These are phyloP conservation scores for Cryptophagus acutangulus DNA, from an alignment of 2,888 invertebrate genomes.

Conservation along the genomic window DNA sequence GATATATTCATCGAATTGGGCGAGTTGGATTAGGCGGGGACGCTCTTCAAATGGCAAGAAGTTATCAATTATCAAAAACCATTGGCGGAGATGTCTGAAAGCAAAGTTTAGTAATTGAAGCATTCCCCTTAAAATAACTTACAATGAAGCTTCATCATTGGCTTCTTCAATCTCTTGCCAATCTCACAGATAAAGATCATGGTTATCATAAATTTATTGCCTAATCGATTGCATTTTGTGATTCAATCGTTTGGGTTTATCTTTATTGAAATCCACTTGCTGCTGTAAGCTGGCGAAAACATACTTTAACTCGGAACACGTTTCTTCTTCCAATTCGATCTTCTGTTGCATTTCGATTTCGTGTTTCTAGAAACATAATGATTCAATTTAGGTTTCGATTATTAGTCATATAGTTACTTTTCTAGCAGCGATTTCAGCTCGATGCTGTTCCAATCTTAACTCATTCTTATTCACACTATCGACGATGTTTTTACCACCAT, in stretches of 20 bases:
- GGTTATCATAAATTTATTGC: conserved; percentile 75
- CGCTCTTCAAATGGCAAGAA: conserved; percentile 83
- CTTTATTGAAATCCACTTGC: conserved; percentile 94
- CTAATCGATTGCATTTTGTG: conserved; percentile 70
- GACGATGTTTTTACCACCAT: conserved; percentile 90
- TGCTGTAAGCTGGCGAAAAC: conserved; percentile 91
- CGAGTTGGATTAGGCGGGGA: conserved; percentile 65
- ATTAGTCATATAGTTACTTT: conserved; percentile 51
- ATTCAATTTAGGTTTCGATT: conserved; percentile 2
- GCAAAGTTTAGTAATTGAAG: conserved; percentile 16
- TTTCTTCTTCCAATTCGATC: conserved; percentile 90
- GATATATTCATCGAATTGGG: conserved; percentile 76
- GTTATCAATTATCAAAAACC: conserved; percentile 82
- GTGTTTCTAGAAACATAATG: conserved; percentile 46
- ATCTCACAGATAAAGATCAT: conserved; percentile 86
- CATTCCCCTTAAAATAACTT: conserved; percentile 6
- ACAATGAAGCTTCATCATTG: conserved; percentile 82
- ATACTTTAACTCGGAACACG: conserved; percentile 81
- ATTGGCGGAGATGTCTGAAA: conserved; percentile 75
- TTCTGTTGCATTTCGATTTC: conserved; percentile 92
- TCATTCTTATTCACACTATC: conserved; percentile 95
- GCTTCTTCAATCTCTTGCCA: conserved; percentile 87
- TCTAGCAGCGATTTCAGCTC: conserved; percentile 84
- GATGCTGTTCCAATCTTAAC: conserved; percentile 76
- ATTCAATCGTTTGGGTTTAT: conserved; percentile 86